phyloP scores from a whole-genome alignment of 2,113 vertebrate genomes.

The Pipra filicauda region DNA sequence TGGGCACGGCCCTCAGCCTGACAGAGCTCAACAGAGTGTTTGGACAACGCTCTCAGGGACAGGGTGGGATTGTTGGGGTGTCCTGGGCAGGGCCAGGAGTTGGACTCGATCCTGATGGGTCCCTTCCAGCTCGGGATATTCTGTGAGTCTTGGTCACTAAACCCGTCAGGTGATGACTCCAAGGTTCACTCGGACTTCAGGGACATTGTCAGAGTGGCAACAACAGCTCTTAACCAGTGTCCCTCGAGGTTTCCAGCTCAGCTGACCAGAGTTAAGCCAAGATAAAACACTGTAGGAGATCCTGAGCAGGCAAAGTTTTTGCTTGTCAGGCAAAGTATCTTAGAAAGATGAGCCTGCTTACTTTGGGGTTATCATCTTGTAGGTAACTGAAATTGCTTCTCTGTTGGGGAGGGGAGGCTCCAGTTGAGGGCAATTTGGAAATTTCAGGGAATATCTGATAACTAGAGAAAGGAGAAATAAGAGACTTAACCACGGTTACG shows the following conservation, averaged over 20 bases:
- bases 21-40: not conserved
- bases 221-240: not conserved
- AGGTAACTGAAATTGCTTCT: not conserved
- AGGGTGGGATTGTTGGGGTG: not conserved
- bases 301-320: not conserved
- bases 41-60: not conserved
- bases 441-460: not conserved
- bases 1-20: not conserved
- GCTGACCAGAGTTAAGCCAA: not conserved
- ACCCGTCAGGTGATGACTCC: not conserved
- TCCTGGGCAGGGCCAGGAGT: not conserved
- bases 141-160: not conserved
- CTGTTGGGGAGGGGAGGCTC: not conserved
- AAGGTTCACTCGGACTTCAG: not conserved
- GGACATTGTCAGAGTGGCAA: not conserved
- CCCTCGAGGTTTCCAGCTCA: not conserved
- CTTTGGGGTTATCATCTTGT: not conserved
- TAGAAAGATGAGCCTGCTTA: not conserved
- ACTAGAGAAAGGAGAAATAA: not conserved
- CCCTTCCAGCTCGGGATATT: not conserved
- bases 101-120: not conserved
- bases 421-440: not conserved
- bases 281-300: not conserved
- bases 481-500: fast-evolving
- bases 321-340: not conserved